phyloP scores from a whole-genome alignment of 1,140 invertebrate genomes.

The Radopholus similis region DNA sequence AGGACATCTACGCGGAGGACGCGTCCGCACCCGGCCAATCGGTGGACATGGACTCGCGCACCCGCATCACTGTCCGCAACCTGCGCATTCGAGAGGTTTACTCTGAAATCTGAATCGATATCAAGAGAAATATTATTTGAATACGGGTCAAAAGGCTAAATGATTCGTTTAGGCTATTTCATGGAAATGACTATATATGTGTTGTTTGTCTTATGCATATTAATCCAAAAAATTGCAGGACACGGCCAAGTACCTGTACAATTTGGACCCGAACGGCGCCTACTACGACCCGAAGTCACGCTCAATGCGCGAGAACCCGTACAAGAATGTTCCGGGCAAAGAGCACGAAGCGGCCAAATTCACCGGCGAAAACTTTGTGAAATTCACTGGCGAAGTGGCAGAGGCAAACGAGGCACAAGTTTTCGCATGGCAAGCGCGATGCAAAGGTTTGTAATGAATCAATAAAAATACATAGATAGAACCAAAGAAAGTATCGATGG shows the following conservation, averaged over 20 bases:
- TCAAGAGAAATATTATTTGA: too few species aligned
- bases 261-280: constrained; percentile 91
- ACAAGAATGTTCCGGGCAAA: constrained; percentile 51
- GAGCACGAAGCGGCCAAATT: constrained; percentile 71
- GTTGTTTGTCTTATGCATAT: too few species aligned
- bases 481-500: too few species aligned
- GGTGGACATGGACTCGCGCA: constrained; percentile 87
- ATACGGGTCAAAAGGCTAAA: too few species aligned
- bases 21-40: constrained; percentile 76
- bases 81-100: constrained; percentile 93
- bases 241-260: constrained; percentile 91
- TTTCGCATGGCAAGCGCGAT: constrained; percentile 94
- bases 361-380: constrained; percentile 89
- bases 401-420: constrained; percentile 84
- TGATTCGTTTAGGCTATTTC: too few species aligned
- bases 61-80: constrained; percentile 90
- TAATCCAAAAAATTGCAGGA: too few species aligned
- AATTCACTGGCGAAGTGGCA: constrained; percentile 86
- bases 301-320: constrained; percentile 97
- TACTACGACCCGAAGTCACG: constrained; percentile 91
- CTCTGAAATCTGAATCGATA: too few species aligned
- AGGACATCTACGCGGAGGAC: constrained; percentile 68
- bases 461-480: too few species aligned
- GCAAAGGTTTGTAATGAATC: constrained; percentile 40
- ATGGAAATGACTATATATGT: too few species aligned